Percentiles rank a stretch among this genome's conserved stretches.
Evolutionary conservation across 2,888 invertebrate genomes (phyloP).

Genomic region (Ornithoptera alexandrae): DNA sequence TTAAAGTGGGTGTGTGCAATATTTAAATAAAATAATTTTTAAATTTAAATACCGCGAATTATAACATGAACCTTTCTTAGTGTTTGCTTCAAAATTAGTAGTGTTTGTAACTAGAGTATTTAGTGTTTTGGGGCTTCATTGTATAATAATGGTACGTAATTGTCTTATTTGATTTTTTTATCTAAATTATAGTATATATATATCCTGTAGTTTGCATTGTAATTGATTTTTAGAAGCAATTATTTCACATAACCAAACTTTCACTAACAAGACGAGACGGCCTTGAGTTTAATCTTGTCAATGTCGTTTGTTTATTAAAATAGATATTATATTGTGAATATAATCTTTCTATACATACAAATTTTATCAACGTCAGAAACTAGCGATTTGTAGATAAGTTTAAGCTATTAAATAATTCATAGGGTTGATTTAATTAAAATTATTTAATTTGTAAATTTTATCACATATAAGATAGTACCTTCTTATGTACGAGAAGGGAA

Average conservation of each 20-base stretch:
- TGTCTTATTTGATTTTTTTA: slow-evolving; percentile 5
- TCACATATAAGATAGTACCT: too few species aligned
- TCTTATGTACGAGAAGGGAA: too few species aligned
- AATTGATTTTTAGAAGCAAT: slow-evolving; percentile 31
- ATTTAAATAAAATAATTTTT: background rate
- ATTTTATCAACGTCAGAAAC: background rate
- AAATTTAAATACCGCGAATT: too few species aligned
- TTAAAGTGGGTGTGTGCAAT: slow-evolving; percentile 6
- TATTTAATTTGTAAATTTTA: too few species aligned
- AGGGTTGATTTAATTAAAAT: background rate
- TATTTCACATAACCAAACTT: slow-evolving; percentile 67
- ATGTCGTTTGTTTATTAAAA: slow-evolving; percentile 71
- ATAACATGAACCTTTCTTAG: slow-evolving; percentile 29
- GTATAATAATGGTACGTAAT: slow-evolving; percentile 21
- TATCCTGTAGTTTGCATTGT: slow-evolving; percentile 15
- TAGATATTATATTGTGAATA: slow-evolving; percentile 36
- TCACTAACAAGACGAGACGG: slow-evolving; percentile 65
- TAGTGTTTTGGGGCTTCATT: slow-evolving; percentile 1
- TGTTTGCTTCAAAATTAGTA: slow-evolving; percentile 2
- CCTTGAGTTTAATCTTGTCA: slow-evolving; percentile 79
- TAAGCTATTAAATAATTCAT: background rate
- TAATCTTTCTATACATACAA: background rate
- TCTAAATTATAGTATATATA: slow-evolving; percentile 21
- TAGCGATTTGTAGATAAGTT: background rate
- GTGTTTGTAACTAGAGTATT: slow-evolving; percentile 21